Evolutionary conservation across 2,113 vertebrate species (phyloP), one percentile per base, ranked within the genome.

Genomic region (Pedionomus torquatus): DNA sequence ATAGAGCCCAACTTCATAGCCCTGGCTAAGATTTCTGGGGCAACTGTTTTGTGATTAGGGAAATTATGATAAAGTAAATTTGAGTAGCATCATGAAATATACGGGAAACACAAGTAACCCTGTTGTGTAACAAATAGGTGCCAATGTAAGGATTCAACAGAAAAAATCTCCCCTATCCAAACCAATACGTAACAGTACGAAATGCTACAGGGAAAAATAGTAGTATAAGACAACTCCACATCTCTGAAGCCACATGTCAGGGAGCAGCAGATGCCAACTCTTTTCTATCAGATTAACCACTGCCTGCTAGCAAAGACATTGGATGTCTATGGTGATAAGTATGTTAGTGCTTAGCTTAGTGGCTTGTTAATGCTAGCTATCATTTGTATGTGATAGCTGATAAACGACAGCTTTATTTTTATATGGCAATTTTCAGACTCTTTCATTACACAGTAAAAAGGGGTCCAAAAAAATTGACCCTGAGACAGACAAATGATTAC

Each of bases 391-490:
- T 17, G 12, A 31, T 77, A 51, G 12, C 13, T 0, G 2, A 44
- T 12, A 44, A 68, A 58, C 18, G 10, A 63, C 48, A 48, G 28
- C 52, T 83, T 89, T 83, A 68, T 72, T 72, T 83, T 80, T 80
- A 26, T 55, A 31, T 28, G 18, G 24, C 5, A 54, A 16, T 43
- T 44, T 60, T 72, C 55, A 77, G 35, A 75, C 30, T 25, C 25
- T 66, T 78, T 69, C 28, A 69, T 9, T 37, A 55, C 0, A 1
- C 0, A 1, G 20, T 13, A 63, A 83, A 87, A 72, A 58, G 6
- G 33, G 44, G 14, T 7, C 25, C 11, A n/a, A 14, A 54, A 81
- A 89, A 77, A 65, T 5, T 51, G 74, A 64, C 58, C 74, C 69
- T 81, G 69, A 81, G 25, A 41, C 7, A 37, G 48, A 63, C 25